Evolutionary conservation across 2,113 vertebrate genomes (phyloP).

Genomic region (Cyprinodon variegatus): DNA sequence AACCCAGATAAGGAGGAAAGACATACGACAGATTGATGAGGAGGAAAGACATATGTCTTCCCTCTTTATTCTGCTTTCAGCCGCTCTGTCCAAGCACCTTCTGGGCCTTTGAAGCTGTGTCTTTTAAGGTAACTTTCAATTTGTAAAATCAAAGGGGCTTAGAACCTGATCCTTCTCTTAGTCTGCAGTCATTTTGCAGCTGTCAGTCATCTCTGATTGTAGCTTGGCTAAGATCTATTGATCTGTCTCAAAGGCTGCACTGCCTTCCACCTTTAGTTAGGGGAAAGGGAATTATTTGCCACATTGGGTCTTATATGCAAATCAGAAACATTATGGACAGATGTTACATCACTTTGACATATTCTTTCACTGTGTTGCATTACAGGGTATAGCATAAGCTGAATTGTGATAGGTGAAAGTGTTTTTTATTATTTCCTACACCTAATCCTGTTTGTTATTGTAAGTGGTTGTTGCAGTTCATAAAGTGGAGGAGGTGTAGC

Average conservation of each 20-base stretch:
- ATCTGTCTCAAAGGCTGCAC: conserved; percentile 59
- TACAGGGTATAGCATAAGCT: background rate
- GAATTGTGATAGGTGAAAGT: conserved; percentile 14
- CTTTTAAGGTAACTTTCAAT: conserved; percentile 76
- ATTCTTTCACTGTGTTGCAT: background rate
- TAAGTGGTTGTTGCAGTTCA: conserved; percentile 45
- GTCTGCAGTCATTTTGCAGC: conserved; percentile 62
- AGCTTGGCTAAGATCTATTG: conserved; percentile 60
- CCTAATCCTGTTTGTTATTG: conserved; percentile 50
- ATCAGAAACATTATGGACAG: conserved; percentile 20
- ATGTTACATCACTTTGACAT: conserved; percentile 1
- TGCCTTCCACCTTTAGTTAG: conserved; percentile 44
- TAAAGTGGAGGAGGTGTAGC: conserved; percentile 49
- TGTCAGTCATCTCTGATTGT: conserved; percentile 65
- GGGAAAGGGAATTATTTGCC: conserved; percentile 26
- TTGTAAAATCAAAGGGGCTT: conserved; percentile 72
- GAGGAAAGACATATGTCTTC: conserved; percentile 4
- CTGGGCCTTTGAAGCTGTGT: conserved; percentile 60
- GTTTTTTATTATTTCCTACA: conserved; percentile 35
- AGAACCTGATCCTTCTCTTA: conserved; percentile 52
- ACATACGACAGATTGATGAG: background rate
- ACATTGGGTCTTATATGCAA: conserved; percentile 23
- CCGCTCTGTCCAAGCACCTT: conserved; percentile 42
- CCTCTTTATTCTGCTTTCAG: conserved; percentile 36
- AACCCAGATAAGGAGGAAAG: background rate